phyloP scores from a whole-genome alignment of 2,888 invertebrate genomes.

The Cantharis nigra region DNA sequence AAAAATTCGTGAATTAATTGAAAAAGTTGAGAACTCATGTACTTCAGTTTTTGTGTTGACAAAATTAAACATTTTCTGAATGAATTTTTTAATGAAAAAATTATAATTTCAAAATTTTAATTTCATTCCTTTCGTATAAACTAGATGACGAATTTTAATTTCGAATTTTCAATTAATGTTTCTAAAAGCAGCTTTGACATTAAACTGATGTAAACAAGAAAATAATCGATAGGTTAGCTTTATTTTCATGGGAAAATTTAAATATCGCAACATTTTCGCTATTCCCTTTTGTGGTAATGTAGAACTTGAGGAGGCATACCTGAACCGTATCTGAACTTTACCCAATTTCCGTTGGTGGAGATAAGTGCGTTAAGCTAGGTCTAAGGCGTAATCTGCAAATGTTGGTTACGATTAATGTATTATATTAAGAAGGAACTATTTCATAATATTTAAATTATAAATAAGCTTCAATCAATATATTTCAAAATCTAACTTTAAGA shows the following conservation, averaged over 20 bases:
- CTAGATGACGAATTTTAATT: not conserved
- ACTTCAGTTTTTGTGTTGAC: not conserved
- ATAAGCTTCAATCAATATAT: not conserved
- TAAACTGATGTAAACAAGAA: not conserved
- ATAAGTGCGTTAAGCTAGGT: constrained; percentile 20
- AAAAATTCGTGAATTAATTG: not conserved
- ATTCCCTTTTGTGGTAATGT: constrained; percentile 8
- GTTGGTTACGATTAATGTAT: constrained; percentile 11
- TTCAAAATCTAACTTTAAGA: not conserved
- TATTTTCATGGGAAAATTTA: not conserved
- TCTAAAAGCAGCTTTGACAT: not conserved
- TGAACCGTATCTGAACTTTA: constrained; percentile 15
- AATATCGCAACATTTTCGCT: not conserved
- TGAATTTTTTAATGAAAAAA: not conserved
- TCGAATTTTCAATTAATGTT: not conserved
- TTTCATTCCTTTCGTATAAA: not conserved
- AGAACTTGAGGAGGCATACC: constrained; percentile 15
- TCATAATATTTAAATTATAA: not conserved
- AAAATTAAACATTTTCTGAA: not conserved
- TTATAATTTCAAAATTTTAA: not conserved
- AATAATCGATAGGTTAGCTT: not conserved
- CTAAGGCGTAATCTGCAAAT: constrained; percentile 16
- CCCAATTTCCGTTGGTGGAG: constrained; percentile 16
- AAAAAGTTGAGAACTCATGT: not conserved
- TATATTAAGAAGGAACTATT: not conserved